phyloP scores from a whole-genome alignment of 2,113 vertebrate genomes.

The Pandion haliaetus region DNA sequence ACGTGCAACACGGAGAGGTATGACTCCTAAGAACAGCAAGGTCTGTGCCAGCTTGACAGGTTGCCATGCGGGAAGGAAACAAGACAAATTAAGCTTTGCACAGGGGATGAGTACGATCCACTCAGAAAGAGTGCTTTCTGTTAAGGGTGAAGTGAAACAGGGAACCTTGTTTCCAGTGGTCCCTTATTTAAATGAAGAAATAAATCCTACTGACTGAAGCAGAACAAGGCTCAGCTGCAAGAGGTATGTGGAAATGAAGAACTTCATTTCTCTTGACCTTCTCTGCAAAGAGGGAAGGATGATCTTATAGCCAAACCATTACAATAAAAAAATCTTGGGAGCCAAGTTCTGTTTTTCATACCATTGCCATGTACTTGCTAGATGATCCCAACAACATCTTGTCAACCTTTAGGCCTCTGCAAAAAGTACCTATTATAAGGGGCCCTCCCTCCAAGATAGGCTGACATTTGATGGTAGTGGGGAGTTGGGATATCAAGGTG shows the following conservation, averaged over 20 bases:
- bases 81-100: not conserved
- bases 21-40: not conserved
- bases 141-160: not conserved
- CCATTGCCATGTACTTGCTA: not conserved
- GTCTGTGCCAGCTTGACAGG: not conserved
- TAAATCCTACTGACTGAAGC: not conserved
- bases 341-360: not conserved
- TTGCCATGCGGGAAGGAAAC: not conserved
- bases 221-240: not conserved
- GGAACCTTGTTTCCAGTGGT: not conserved
- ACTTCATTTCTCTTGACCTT: not conserved
- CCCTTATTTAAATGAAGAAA: not conserved
- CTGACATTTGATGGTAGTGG: not conserved
- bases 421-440: not conserved
- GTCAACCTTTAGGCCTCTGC: not conserved
- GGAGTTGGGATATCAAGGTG: not conserved
- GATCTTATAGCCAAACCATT: not conserved
- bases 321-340: not conserved
- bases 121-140: not conserved
- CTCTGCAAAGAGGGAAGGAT: not conserved
- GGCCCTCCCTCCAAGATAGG: not conserved
- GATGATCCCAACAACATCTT: not conserved
- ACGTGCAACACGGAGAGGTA: accelerated
- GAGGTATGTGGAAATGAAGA: not conserved
- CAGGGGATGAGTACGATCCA: not conserved